Evolutionary conservation across 37 sponge, comb jelly and placozoan genomes (phyloP).

Genomic region (Tethya wilhelma): DNA sequence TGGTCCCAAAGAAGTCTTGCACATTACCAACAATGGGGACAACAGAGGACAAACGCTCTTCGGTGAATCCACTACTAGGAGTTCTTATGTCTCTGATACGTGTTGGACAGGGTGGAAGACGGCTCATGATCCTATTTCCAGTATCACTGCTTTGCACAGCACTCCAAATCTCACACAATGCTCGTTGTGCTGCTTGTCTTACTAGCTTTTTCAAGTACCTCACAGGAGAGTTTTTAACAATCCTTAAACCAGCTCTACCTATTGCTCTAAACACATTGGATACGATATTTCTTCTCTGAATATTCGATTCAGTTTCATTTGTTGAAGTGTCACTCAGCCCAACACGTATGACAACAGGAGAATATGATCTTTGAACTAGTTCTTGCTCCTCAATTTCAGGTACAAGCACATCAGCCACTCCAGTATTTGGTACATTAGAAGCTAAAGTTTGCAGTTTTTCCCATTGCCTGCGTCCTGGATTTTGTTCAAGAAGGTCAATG

Average conservation of each 20-base stretch:
- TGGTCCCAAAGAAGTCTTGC: conserved; percentile 1
- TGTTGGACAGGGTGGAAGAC: conserved; percentile 31
- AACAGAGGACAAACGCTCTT: background rate
- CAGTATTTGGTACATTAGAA: conserved; percentile 13
- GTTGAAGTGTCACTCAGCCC: conserved; percentile 4
- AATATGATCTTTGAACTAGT: background rate
- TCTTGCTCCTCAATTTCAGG: conserved; percentile 5
- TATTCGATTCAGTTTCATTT: background rate
- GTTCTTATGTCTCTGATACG: too few species aligned
- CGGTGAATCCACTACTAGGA: background rate
- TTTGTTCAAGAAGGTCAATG: background rate
- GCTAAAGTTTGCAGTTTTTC: background rate
- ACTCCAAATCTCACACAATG: conserved; percentile 30
- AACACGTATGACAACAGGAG: conserved; percentile 19
- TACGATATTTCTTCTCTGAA: background rate
- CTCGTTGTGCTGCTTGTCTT: background rate
- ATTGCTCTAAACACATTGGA: conserved; percentile 11
- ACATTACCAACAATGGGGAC: conserved; percentile 2
- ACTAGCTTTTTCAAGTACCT: background rate
- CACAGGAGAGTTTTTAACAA: background rate
- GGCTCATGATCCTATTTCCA: conserved; percentile 8
- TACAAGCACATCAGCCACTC: conserved; percentile 8
- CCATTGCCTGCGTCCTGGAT: background rate
- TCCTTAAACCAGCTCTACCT: background rate
- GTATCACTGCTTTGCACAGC: background rate